Percentiles rank a stretch among this genome's conserved stretches.
Conservation (phyloP, 1,140 invertebrate genomes). For the Drosophila kohkoa region DNA sequence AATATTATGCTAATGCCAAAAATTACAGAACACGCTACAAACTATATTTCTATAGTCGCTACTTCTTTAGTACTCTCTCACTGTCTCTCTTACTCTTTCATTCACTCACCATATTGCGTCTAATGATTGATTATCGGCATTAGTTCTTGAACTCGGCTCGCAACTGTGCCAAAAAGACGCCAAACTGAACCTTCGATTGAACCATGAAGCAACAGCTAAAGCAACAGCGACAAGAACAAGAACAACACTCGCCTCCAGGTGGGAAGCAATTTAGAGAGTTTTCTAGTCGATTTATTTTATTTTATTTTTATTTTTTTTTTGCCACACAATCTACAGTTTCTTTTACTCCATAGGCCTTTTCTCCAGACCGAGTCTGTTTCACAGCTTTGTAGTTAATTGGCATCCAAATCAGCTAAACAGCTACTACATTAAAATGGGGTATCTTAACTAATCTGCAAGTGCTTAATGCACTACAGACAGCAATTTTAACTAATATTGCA, state of each 20-base stretch:
- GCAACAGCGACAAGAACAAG: background rate
- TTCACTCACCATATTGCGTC: background rate
- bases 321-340: background rate
- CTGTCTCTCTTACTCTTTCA: background rate
- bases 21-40: conserved; percentile 29
- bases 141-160: conserved; percentile 17
- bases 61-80: background rate
- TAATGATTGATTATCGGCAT: conserved; percentile 44
- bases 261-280: conserved; percentile 23
- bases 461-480: no score
- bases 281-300: background rate
- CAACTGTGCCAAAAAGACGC: conserved; percentile 34
- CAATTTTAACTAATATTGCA: no score
- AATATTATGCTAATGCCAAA: conserved; percentile 66
- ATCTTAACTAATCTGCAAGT: no score
- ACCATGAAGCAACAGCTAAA: background rate
- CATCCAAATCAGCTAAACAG: no score
- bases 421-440: no score
- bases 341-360: no score
- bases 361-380: no score
- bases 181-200: conserved; percentile 16
- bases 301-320: background rate
- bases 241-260: conserved; percentile 14
- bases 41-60: background rate
- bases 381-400: no score